Evolutionary conservation across 92 coral and sea anemone genomes (phyloP).

Genomic region (Palythoa caribaeorum): DNA sequence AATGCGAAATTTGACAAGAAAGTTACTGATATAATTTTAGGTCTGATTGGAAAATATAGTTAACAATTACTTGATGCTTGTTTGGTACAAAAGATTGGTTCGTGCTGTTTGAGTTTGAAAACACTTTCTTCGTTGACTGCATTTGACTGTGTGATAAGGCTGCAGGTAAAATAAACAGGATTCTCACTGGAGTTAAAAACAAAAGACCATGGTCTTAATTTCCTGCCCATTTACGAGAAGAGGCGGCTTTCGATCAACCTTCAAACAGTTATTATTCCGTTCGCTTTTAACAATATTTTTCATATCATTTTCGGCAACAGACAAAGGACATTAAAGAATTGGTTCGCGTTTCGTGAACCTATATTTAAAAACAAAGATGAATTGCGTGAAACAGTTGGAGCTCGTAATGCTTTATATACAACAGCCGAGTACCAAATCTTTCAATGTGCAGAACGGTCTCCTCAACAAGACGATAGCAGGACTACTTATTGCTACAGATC

Average conservation of each 20-base stretch:
- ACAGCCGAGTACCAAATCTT: neutral
- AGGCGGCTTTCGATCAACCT: conserved; percentile 11
- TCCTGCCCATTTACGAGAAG: neutral
- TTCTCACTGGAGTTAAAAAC: neutral
- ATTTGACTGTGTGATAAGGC: neutral
- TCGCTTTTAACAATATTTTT: conserved; percentile 21
- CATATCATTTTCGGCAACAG: conserved; percentile 14
- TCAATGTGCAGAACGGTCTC: too few species aligned
- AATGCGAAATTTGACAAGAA: too few species aligned
- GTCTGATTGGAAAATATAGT: neutral
- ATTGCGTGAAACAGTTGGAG: neutral
- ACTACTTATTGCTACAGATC: too few species aligned
- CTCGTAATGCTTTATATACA: conserved; percentile 6
- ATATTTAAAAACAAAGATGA: neutral
- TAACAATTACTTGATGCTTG: conserved; percentile 16
- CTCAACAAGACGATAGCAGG: too few species aligned
- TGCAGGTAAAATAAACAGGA: conserved; percentile 17
- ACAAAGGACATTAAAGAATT: conserved; percentile 15
- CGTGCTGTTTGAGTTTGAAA: neutral
- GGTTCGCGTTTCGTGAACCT: conserved; percentile 3
- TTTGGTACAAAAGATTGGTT: neutral
- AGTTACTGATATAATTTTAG: neutral
- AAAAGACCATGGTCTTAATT: conserved; percentile 5
- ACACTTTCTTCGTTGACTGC: neutral
- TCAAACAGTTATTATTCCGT: neutral